Evolutionary conservation across 1,140 invertebrate species (phyloP), one percentile per base, ranked within the genome.

Genomic region (Agraylea sexmaculata): DNA sequence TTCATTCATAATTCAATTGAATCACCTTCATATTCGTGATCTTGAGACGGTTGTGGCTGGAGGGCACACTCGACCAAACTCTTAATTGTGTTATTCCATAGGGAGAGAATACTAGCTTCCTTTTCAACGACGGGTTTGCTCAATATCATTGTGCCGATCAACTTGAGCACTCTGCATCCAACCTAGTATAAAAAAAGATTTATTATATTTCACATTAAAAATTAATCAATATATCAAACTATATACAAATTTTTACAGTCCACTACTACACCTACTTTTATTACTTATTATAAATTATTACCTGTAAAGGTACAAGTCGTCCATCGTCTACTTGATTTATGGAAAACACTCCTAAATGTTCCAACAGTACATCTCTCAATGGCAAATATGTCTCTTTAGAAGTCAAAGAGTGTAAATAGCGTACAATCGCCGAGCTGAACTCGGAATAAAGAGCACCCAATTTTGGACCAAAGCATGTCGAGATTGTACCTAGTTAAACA

Each of bases 51-150:
- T 58, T 47, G 59, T 37, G 42, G 62, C 59, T 53, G 73, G 62
- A 78, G 63, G 16, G 91, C 81, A 53, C 83, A 84, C 53, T 87
- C 80, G 11, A 86, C 82, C 18, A 96, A 66, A 2, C 87, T 91
- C 43, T 83, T 81, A 2, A 95, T 73, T 4, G 93, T 69, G 54
- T 87, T 73, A 53, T 86, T 79, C 88, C 90, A 94, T 52, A 95
- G 90, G 27, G 80, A 78, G 4, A 93, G 77, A 44, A 88, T 88
- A 5, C 83, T 80, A 18, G 80, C 74, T 68, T 94, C 89, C 54
- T 87, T 83, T 51, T 93, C 87, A 23, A 77, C 75, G 52, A 87
- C 79, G 18, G 83, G 78, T 58, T 87, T 82, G 28, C 88, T 62
- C 8, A 93, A 55, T 6, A 87, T 65, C 51, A 85, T 80, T 62